These are phyloP conservation scores for Rhinoderma darwinii DNA, from an alignment of 2,113 vertebrate genomes.

Conservation along the genomic window DNA sequence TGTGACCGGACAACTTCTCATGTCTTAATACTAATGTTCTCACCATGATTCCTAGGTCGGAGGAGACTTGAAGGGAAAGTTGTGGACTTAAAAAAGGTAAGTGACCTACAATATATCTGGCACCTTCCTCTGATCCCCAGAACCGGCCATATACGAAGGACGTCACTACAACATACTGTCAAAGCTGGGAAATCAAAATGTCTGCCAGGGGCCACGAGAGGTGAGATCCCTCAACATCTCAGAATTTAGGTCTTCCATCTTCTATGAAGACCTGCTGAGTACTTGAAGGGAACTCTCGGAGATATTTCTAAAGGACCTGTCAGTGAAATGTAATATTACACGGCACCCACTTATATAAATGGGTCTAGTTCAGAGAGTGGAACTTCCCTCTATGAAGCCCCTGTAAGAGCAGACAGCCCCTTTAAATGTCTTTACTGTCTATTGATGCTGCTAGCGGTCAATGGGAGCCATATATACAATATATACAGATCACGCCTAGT, in stretches of 20 bases:
- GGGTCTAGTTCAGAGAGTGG: too few species aligned
- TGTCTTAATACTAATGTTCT: neutral
- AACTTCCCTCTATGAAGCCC: too few species aligned
- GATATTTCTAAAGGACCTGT: neutral
- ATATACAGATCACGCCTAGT: too few species aligned
- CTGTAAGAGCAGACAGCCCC: too few species aligned
- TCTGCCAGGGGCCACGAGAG: too few species aligned
- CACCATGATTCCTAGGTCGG: neutral
- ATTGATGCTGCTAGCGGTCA: too few species aligned
- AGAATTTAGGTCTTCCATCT: neutral
- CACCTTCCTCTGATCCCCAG: neutral
- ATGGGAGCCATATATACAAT: too few species aligned
- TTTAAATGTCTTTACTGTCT: too few species aligned
- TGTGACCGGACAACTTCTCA: neutral
- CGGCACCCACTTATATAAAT: too few species aligned
- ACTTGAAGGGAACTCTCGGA: neutral
- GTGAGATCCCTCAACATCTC: neutral
- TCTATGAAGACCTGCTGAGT: neutral
- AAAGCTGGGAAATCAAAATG: neutral
- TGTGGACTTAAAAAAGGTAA: neutral
- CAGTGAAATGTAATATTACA: neutral
- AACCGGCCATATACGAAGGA: neutral
- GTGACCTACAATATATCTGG: neutral
- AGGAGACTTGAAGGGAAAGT: neutral
- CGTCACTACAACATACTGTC: neutral